Percentiles rank a stretch among this genome's conserved stretches.
Conservation (phyloP, 2,797 vertebrate species). For the Odontamblyopus lacepedii region DNA sequence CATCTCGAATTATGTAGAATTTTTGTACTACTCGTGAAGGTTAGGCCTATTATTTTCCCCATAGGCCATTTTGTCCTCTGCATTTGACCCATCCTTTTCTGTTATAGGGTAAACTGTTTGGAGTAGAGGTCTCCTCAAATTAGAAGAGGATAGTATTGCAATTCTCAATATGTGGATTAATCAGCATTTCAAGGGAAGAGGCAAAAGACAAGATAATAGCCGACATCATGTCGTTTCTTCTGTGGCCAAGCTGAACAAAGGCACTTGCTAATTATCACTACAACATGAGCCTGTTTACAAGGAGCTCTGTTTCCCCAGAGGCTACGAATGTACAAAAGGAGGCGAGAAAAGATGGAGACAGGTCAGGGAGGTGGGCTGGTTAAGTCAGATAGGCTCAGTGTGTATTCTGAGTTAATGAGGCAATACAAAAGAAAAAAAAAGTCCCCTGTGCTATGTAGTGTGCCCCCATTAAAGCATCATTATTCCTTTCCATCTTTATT, state of each 20-base stretch:
- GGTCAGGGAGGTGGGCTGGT: slow-evolving; percentile 15
- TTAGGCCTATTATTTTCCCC: too few species aligned
- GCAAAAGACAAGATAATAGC: slow-evolving; percentile 35
- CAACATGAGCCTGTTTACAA: slow-evolving; percentile 42
- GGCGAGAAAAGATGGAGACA: slow-evolving; percentile 18
- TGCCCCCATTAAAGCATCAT: slow-evolving; percentile 53
- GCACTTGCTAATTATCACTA: slow-evolving; percentile 51
- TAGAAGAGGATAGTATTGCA: not conserved
- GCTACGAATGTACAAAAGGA: slow-evolving; percentile 41
- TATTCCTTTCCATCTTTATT: slow-evolving; percentile 31
- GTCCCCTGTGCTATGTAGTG: slow-evolving; percentile 16
- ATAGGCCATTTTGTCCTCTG: too few species aligned
- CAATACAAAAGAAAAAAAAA: slow-evolving; percentile 1
- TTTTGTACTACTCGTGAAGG: too few species aligned
- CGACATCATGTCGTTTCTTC: slow-evolving; percentile 23
- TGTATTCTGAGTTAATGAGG: slow-evolving; percentile 62
- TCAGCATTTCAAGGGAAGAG: slow-evolving; percentile 54
- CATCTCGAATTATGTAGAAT: too few species aligned
- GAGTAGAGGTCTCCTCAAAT: not conserved
- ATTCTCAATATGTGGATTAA: slow-evolving; percentile 41
- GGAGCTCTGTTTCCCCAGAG: slow-evolving; percentile 34
- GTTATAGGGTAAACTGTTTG: too few species aligned
- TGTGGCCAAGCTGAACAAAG: slow-evolving; percentile 35
- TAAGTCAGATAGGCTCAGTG: slow-evolving; percentile 33
- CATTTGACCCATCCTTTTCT: too few species aligned